These are phyloP conservation scores for Tachystola acroxantha DNA, from an alignment of 2,888 invertebrate species.

Conservation along the genomic window DNA sequence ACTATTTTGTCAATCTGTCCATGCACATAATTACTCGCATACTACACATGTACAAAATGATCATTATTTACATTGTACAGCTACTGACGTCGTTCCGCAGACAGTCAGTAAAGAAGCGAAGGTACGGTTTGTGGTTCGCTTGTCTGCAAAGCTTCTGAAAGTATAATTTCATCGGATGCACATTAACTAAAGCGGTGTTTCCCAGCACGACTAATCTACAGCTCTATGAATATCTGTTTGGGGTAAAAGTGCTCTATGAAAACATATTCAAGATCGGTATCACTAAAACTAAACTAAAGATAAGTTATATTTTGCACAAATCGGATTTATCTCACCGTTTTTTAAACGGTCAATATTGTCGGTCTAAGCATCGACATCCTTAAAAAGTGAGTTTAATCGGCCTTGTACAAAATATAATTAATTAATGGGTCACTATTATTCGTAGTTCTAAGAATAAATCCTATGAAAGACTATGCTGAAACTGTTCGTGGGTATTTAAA, in stretches of 20 bases:
- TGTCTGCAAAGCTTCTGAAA: constrained; percentile 10
- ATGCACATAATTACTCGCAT: constrained; percentile 61
- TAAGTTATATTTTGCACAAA: no score
- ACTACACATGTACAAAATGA: constrained; percentile 63
- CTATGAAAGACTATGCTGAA: no score
- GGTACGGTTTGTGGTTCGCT: not conserved
- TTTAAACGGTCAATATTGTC: no score
- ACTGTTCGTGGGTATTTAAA: no score
- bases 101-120: not conserved
- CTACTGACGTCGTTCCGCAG: constrained; percentile 10
- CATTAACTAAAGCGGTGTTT: constrained; percentile 26
- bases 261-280: constrained; percentile 12
- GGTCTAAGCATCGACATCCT: no score
- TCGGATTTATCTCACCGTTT: no score
- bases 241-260: constrained; percentile 22
- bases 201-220: constrained; percentile 18
- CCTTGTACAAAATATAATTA: no score
- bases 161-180: constrained; percentile 14
- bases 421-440: no score
- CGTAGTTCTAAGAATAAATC: no score
- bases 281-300: not conserved
- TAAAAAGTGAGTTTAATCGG: no score
- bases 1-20: constrained; percentile 71
- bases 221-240: constrained; percentile 33
- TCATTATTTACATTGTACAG: constrained; percentile 50